Percentiles rank a stretch among this genome's conserved stretches.
These are phyloP conservation scores for Mastomys natalensis DNA, from an alignment of 2,113 vertebrate species.

Conservation along the genomic window DNA sequence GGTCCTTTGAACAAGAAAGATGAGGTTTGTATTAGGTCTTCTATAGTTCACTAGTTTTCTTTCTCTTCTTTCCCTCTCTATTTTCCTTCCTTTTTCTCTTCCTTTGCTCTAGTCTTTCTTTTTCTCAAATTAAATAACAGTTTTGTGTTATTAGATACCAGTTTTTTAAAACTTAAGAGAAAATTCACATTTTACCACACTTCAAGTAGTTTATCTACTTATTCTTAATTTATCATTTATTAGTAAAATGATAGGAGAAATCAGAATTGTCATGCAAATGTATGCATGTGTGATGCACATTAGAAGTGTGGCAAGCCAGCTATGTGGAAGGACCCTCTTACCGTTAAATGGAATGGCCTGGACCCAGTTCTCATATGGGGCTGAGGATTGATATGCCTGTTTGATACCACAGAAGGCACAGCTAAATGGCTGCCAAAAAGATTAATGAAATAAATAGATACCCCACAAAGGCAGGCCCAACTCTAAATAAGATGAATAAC, in stretches of 20 bases:
- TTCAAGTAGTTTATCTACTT: conserved; percentile 41
- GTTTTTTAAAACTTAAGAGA: conserved; percentile 47
- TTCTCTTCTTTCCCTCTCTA: neutral
- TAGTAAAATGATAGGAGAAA: conserved; percentile 49
- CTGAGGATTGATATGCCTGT: too few species aligned
- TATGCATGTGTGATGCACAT: neutral
- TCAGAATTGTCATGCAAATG: neutral
- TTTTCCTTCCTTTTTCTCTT: neutral
- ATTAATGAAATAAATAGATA: too few species aligned
- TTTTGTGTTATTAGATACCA: neutral
- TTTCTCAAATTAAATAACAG: neutral
- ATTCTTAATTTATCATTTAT: conserved; percentile 60
- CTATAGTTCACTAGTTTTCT: neutral
- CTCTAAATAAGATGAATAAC: too few species aligned
- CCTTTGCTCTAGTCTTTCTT: neutral
- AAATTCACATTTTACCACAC: neutral
- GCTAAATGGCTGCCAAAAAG: too few species aligned
- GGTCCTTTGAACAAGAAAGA: neutral
- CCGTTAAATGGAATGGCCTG: too few species aligned
- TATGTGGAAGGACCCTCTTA: too few species aligned
- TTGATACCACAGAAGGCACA: too few species aligned
- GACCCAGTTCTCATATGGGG: too few species aligned
- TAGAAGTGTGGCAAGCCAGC: conserved; percentile 19
- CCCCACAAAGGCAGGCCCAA: too few species aligned
- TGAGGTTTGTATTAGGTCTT: neutral